phyloP scores from a whole-genome alignment of 2,113 vertebrate genomes.

The Microcebus lehilahytsara region DNA sequence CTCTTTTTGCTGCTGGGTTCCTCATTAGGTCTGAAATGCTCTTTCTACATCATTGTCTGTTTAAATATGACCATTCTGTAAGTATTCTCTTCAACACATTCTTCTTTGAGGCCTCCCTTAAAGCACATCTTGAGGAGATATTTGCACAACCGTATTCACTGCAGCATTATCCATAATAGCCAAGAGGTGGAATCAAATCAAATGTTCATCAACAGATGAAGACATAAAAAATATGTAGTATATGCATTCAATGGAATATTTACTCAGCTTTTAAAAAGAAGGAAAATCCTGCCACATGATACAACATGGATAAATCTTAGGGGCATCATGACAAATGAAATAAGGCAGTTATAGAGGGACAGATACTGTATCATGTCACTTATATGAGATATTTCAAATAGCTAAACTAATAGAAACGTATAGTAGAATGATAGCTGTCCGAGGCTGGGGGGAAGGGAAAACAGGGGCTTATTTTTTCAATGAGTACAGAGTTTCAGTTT shows the following conservation, averaged over 20 bases:
- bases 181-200: background rate
- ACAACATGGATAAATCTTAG: background rate
- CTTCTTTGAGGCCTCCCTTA: background rate
- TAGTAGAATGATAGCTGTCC: background rate
- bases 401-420: background rate
- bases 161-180: background rate
- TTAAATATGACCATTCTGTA: background rate
- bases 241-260: background rate
- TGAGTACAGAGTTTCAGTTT: background rate
- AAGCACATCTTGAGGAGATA: background rate
- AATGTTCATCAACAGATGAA: background rate
- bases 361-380: background rate
- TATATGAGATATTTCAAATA: background rate
- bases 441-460: background rate
- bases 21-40: background rate
- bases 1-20: background rate
- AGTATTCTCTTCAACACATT: background rate
- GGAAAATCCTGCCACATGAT: background rate
- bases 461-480: background rate
- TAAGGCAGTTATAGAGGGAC: background rate
- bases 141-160: background rate
- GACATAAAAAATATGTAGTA: background rate
- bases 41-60: background rate
- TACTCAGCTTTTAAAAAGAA: background rate
- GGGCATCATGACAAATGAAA: background rate